Base-by-base conservation (phyloP, 2,113 vertebrate genomes). In the Chaetodon trifascialis region DNA sequence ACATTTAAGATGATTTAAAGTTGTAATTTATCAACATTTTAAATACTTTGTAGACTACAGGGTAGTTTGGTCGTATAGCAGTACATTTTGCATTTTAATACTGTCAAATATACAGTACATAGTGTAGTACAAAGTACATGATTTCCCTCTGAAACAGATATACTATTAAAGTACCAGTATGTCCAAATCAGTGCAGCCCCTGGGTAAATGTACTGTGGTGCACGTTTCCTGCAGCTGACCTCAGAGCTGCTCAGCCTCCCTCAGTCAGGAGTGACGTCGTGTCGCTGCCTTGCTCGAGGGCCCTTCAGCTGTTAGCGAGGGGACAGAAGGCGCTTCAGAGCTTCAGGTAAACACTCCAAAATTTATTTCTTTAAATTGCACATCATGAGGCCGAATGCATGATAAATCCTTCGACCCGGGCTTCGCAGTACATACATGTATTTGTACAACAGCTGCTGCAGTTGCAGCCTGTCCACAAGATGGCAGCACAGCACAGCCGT, bases 401-500 rank as follows among this genome's bases (percentile, higher is more conserved):
- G 9, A 21, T 44, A 8, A 19, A 4, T 69, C 44, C 68, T 56
- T 58, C 8, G 0, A 66, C 59, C 38, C 23, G 54, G 55, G 56
- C 52, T 54, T 21, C 23, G 25, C 2, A 0, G 30, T 63, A 62
- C 56, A 65, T 21, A 79, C 49, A 71, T 16, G 34, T 4, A 16
- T 75, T 62, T 70, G 73, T 49, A 23, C 16, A n/a, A 23, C 52
- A 1, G 55, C 64, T 55, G 52, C 51, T 25, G 51, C 47, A 17
- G 46, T 47, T 9, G n/a, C 67, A 63, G 21, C 44, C 55, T 56
- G 72, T 56, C 76, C 88, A 88, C 83, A 1, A 69, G 86, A 19
- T 21, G 89, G 89, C 84, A 86, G 82, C 86, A 86, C 38, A 55
- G 66, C 79, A 82, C 59, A 49, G 72, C 67, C 44, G 40, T 75